Conservation (phyloP, 2,113 vertebrate species). For the Grammomys surdaster region DNA sequence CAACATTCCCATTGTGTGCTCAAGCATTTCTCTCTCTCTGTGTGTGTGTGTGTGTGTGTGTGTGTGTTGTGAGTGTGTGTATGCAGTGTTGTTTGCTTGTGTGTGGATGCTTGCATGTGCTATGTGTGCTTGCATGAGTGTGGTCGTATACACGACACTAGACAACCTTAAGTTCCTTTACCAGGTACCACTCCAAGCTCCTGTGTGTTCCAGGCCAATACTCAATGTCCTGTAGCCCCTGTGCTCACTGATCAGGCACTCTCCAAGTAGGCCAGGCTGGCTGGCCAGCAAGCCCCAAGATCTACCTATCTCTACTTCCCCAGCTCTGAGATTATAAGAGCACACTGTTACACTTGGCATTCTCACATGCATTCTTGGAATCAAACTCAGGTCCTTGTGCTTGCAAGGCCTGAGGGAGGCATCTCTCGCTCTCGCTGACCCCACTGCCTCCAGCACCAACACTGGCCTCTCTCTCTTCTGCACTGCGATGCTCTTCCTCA, state of each 20-base stretch:
- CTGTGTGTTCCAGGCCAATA: neutral
- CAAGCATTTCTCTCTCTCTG: too few species aligned
- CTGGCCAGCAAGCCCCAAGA: neutral
- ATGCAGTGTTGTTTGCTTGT: neutral
- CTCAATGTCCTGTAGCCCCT: slow-evolving; percentile 55
- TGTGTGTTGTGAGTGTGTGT: too few species aligned
- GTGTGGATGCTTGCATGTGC: neutral
- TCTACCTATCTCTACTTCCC: neutral
- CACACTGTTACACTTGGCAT: neutral
- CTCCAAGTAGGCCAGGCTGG: neutral
- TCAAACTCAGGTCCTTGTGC: neutral
- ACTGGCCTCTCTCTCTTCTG: neutral
- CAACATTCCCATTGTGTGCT: neutral
- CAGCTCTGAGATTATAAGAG: neutral
- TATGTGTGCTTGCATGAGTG: neutral
- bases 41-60: too few species aligned
- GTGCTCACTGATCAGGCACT: neutral
- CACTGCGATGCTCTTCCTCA: neutral
- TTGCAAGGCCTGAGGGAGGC: neutral
- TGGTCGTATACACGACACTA: neutral
- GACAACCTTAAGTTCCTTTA: neutral
- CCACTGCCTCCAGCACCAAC: neutral
- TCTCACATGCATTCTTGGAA: neutral
- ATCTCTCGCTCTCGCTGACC: neutral
- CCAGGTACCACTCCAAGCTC: neutral